Evolutionary conservation across 1,140 invertebrate genomes (phyloP).

Genomic region (Diuraphis noxia): DNA sequence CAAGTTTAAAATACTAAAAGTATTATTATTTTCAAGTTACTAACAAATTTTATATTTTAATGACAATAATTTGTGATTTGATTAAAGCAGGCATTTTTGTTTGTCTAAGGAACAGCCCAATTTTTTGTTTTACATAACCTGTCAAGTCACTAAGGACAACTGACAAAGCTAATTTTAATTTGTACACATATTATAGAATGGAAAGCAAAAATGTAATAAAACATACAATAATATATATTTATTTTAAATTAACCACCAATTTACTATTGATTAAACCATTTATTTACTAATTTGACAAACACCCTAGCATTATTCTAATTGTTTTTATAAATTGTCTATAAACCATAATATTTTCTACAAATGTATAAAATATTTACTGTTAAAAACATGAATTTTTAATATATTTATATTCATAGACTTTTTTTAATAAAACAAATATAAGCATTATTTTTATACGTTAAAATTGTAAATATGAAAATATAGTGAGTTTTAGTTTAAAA

Average conservation of each 20-base stretch:
- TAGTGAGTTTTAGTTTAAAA: background rate
- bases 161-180: background rate
- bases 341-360: slow-evolving; percentile 22
- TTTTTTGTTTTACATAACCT: background rate
- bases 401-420: background rate
- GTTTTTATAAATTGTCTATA: background rate
- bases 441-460: background rate
- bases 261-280: background rate
- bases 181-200: background rate
- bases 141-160: background rate
- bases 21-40: background rate
- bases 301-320: background rate
- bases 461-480: slow-evolving; percentile 2
- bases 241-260: background rate
- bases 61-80: background rate
- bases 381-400: background rate
- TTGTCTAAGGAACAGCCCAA: background rate
- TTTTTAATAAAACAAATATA: slow-evolving; percentile 21
- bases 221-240: background rate
- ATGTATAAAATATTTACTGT: background rate
- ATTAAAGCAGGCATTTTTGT: background rate
- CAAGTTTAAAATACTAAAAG: background rate
- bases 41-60: background rate
- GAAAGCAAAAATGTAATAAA: background rate
- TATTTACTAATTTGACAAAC: background rate